phyloP scores from a whole-genome alignment of 2,888 invertebrate genomes.

The Cheilosia urbana region DNA sequence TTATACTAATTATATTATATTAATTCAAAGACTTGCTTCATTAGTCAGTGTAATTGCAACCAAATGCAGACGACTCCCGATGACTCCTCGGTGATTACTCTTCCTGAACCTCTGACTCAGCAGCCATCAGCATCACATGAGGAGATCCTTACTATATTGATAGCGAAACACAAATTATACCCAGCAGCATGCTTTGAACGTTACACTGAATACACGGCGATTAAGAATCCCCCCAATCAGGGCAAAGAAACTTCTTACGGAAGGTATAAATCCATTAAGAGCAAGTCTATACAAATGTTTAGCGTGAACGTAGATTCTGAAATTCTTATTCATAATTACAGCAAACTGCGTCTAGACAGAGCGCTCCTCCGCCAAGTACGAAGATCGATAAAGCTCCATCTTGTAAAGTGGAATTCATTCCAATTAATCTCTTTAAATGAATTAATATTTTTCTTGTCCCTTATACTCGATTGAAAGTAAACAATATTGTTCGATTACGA shows the following conservation, averaged over 20 bases:
- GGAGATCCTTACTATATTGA: neutral
- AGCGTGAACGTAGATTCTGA: neutral
- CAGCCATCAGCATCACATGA: no score
- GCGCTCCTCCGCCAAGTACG: neutral
- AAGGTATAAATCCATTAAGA: no score
- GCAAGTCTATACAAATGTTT: neutral
- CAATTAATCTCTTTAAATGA: neutral
- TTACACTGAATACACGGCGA: neutral
- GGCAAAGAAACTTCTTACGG: neutral
- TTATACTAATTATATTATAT: slow-evolving; percentile 52
- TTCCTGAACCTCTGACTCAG: neutral
- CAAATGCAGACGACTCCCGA: slow-evolving; percentile 17
- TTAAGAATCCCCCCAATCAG: neutral
- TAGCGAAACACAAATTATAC: neutral
- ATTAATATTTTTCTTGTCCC: no score
- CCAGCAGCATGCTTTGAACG: neutral
- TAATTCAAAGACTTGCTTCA: slow-evolving; percentile 61
- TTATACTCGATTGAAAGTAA: no score
- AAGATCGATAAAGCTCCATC: no score
- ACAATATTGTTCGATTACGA: slow-evolving; percentile 19
- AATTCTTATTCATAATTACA: neutral
- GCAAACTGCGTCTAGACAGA: neutral
- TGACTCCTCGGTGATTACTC: slow-evolving; percentile 16
- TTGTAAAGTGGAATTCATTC: neutral
- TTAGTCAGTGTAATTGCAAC: slow-evolving; percentile 65